Percentiles rank a stretch among this genome's conserved stretches.
These are phyloP conservation scores for Polylopha cassiicola DNA, from an alignment of 2,888 invertebrate genomes.

Conservation along the genomic window DNA sequence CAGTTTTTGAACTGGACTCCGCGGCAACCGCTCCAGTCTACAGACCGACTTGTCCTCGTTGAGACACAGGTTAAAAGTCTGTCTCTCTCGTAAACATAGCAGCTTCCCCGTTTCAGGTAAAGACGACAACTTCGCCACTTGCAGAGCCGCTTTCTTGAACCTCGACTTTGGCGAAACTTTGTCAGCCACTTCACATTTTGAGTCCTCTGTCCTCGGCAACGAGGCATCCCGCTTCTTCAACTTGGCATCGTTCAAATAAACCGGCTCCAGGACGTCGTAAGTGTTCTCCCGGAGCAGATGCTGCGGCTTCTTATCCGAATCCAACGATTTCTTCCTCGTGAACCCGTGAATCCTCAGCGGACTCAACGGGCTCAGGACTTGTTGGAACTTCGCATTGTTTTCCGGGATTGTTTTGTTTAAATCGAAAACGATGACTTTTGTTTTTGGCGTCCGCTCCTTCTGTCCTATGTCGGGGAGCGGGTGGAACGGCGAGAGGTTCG, in stretches of 20 bases:
- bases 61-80: conserved; percentile 45
- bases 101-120: conserved; percentile 66
- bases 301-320: conserved; percentile 47
- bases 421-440: conserved; percentile 65
- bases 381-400: conserved; percentile 45
- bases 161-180: conserved; percentile 59
- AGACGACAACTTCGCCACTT: conserved; percentile 57
- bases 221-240: conserved; percentile 38
- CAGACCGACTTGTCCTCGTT: conserved; percentile 40
- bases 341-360: conserved; percentile 56
- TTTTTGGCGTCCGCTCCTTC: conserved; percentile 47
- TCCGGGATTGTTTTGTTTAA: conserved; percentile 45
- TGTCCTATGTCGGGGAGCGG: conserved; percentile 71
- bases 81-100: conserved; percentile 56
- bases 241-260: conserved; percentile 48
- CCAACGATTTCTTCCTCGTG: conserved; percentile 43
- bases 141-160: conserved; percentile 63
- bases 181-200: conserved; percentile 25
- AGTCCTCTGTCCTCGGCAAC: conserved; percentile 23
- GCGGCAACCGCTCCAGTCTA: conserved; percentile 48
- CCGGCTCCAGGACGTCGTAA: conserved; percentile 65
- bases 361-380: conserved; percentile 62
- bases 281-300: conserved; percentile 65
- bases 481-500: conserved; percentile 61
- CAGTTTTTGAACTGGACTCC: conserved; percentile 54